These are phyloP conservation scores for Pseudomyrmex gracilis DNA, from an alignment of 1,140 invertebrate species.

Conservation along the genomic window DNA sequence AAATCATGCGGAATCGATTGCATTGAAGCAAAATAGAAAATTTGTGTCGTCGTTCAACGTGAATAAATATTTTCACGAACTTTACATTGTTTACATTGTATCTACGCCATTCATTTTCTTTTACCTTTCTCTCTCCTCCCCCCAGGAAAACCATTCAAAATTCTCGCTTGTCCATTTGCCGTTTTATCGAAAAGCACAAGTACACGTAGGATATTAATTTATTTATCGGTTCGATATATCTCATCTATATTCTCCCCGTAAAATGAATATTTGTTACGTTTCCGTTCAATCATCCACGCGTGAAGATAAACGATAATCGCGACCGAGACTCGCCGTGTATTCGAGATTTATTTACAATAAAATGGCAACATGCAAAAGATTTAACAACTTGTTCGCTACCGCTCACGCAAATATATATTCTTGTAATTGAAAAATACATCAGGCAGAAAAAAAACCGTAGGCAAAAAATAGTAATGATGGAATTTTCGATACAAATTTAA, in stretches of 20 bases:
- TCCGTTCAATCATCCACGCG: conserved; percentile 25
- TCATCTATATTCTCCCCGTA: conserved; percentile 14
- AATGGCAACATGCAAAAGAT: conserved; percentile 14
- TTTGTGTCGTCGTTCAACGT: not conserved
- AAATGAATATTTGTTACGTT: conserved; percentile 27
- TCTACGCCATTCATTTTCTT: conserved; percentile 10
- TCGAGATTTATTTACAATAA: conserved; percentile 38
- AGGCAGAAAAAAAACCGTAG: not conserved
- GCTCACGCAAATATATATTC: not conserved
- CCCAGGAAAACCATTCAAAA: not conserved
- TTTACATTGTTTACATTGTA: conserved; percentile 24
- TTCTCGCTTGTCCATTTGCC: not conserved
- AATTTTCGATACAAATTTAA: not conserved
- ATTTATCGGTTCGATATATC: conserved; percentile 23
- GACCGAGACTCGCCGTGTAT: not conserved
- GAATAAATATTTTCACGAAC: not conserved
- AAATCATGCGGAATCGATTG: not conserved
- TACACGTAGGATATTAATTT: conserved; percentile 36
- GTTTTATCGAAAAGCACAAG: not conserved
- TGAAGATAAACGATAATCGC: conserved; percentile 47
- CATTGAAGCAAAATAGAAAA: conserved; percentile 1
- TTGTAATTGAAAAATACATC: not conserved
- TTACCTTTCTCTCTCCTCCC: not conserved
- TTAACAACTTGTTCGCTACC: conserved; percentile 10
- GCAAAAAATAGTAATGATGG: not conserved